phyloP scores from a whole-genome alignment of 2,888 invertebrate genomes.

The Ornithoptera priamus region DNA sequence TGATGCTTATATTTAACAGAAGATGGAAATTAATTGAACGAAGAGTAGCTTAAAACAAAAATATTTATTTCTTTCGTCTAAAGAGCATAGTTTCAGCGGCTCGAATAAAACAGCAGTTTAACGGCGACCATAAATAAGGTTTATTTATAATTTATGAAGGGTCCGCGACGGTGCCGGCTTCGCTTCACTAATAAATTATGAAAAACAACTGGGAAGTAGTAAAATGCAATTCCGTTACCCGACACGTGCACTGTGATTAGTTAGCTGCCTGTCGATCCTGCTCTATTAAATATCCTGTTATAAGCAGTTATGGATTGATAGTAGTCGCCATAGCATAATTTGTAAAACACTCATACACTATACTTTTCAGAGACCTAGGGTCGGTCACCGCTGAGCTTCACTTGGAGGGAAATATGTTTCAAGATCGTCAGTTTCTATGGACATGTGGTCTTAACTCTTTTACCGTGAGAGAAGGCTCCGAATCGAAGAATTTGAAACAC shows the following conservation, averaged over 20 bases:
- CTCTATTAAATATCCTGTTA: not conserved
- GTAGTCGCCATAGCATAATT: no score
- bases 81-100: constrained; percentile 4
- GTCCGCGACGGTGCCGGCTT: constrained; percentile 8
- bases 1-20: no score
- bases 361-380: no score
- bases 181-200: constrained; percentile 23
- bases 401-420: no score
- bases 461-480: no score
- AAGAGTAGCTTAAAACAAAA: not conserved
- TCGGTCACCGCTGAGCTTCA: no score
- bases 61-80: not conserved
- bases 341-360: no score
- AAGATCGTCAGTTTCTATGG: no score
- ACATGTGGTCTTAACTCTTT: no score
- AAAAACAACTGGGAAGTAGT: constrained; percentile 19
- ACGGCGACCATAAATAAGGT: constrained; percentile 21
- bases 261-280: constrained; percentile 2
- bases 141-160: constrained; percentile 28
- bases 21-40: not conserved
- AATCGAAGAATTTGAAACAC: no score
- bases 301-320: not conserved
- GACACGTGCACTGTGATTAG: constrained; percentile 4
- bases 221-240: constrained; percentile 9
- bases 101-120: constrained; percentile 13